These are phyloP conservation scores for Enteromius anoplus DNA, from an alignment of 2,797 vertebrate species.

Conservation along the genomic window DNA sequence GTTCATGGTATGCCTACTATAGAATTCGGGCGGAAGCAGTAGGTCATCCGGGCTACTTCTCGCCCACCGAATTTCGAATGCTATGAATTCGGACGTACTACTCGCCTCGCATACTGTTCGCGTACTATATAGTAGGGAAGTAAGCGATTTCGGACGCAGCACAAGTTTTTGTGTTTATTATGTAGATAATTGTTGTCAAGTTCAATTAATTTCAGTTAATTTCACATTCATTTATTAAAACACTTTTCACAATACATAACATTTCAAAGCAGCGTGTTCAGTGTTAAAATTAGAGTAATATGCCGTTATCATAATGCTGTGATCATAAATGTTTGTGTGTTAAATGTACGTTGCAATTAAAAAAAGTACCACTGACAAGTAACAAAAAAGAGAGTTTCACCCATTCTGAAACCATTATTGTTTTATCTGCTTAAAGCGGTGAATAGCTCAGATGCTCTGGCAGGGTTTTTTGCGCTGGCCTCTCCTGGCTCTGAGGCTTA, in stretches of 20 bases:
- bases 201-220: neutral
- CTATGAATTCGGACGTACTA: slow-evolving; percentile 24
- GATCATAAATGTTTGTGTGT: neutral
- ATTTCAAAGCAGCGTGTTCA: neutral
- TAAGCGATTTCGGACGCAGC: too few relatives aligned
- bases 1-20: too few relatives aligned
- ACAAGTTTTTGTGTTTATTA: neutral
- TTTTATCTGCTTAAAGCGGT: neutral
- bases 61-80: too few relatives aligned
- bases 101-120: too few relatives aligned
- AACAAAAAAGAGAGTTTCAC: neutral
- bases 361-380: neutral
- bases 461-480: slow-evolving; percentile 18
- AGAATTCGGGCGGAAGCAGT: too few relatives aligned
- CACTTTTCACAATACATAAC: neutral
- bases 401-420: slow-evolving; percentile 12
- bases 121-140: too few relatives aligned
- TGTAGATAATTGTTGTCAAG: neutral
- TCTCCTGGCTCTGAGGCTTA: slow-evolving; percentile 33
- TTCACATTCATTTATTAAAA: neutral
- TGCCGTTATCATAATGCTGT: neutral
- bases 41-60: too few relatives aligned
- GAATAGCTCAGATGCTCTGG: slow-evolving; percentile 8
- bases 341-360: slow-evolving; percentile 1
- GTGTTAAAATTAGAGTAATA: neutral